Conservation (phyloP, 2,888 invertebrate genomes). For the Acanthosepion esculentum region DNA sequence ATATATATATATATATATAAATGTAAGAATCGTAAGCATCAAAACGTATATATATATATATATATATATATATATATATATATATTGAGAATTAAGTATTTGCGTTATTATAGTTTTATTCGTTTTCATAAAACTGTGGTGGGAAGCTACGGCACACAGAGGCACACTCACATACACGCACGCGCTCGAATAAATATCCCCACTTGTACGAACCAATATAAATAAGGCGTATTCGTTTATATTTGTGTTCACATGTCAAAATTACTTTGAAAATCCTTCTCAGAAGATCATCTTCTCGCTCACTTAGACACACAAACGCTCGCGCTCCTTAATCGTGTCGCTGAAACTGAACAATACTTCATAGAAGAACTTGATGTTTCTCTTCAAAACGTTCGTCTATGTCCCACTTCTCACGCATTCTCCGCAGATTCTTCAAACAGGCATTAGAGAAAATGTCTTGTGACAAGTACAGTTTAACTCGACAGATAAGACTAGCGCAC, state of each 20-base stretch:
- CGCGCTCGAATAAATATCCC: neutral
- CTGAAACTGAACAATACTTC: neutral
- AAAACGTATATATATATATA: neutral
- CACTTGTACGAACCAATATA: neutral
- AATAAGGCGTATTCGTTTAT: neutral
- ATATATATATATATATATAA: neutral
- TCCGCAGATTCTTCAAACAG: neutral
- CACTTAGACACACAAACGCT: neutral
- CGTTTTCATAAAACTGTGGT: neutral
- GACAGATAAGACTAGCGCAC: neutral
- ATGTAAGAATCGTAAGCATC: neutral
- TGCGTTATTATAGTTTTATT: neutral
- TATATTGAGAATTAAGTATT: neutral
- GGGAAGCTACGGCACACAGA: neutral
- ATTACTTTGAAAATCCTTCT: neutral
- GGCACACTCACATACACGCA: neutral
- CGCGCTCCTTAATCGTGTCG: neutral
- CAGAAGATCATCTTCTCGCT: constrained; percentile 13
- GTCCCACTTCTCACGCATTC: neutral
- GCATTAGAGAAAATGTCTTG: neutral
- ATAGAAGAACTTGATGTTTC: neutral
- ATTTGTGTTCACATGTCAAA: constrained; percentile 21
- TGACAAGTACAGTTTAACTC: constrained; percentile 33
- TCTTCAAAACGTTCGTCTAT: neutral
- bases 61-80: neutral